phyloP scores from a whole-genome alignment of 2,888 invertebrate species.

The Melanargia galathea region DNA sequence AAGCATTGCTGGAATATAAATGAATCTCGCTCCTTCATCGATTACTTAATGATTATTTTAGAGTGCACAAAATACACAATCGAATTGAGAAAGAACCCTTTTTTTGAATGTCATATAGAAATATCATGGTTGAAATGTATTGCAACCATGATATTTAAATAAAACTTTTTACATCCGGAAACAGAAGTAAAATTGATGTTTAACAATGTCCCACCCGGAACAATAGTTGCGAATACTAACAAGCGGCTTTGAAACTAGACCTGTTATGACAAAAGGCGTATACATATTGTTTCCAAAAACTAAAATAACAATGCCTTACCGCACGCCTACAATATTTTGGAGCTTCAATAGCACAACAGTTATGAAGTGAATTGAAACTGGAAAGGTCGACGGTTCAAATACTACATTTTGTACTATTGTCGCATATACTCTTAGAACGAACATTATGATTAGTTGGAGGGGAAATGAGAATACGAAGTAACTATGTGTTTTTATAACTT shows the following conservation, averaged over 20 bases:
- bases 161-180: not conserved
- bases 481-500: no score
- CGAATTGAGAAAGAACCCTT: no score
- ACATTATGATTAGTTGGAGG: no score
- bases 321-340: not conserved
- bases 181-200: not conserved
- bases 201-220: not conserved
- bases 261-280: not conserved
- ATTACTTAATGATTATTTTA: not conserved
- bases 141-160: no score
- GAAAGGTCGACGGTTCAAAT: not conserved
- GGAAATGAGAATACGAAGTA: no score
- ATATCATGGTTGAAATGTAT: not conserved
- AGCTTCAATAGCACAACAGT: not conserved
- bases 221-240: not conserved
- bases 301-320: not conserved
- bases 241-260: slow-evolving; percentile 9
- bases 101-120: not conserved
- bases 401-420: not conserved
- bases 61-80: no score
- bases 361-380: not conserved
- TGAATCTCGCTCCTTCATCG: not conserved
- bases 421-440: not conserved
- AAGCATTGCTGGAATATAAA: not conserved
- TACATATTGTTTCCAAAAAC: not conserved